These are phyloP conservation scores for Xenopus tropicalis DNA, from an alignment of 2,113 vertebrate genomes.

Conservation along the genomic window DNA sequence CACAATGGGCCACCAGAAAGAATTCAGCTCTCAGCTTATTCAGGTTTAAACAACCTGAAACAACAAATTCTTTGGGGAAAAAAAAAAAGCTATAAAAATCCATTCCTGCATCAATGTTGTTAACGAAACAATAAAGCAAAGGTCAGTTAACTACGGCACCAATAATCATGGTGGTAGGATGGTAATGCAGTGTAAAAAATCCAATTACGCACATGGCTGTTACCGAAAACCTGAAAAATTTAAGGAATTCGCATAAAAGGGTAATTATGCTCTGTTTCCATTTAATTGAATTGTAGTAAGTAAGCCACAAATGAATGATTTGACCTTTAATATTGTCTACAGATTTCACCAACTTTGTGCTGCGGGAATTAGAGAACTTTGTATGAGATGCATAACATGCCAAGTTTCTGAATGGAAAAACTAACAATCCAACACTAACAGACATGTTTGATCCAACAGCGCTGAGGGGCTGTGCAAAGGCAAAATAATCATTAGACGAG, in stretches of 20 bases:
- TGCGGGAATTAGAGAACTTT: not conserved
- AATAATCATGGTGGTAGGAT: slow-evolving; percentile 18
- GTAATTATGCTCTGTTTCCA: slow-evolving; percentile 5
- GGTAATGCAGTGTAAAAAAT: slow-evolving; percentile 27
- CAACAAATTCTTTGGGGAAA: not conserved
- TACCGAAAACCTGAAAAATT: slow-evolving; percentile 28
- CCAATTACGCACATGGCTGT: slow-evolving; percentile 28
- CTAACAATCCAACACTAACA: too few relatives aligned
- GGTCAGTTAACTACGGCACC: slow-evolving; percentile 15
- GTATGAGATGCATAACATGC: not conserved
- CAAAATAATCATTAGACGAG: too few relatives aligned
- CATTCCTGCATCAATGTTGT: not conserved
- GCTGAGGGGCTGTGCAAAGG: too few relatives aligned
- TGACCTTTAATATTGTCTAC: not conserved
- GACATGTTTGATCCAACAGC: too few relatives aligned
- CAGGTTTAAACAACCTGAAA: slow-evolving; percentile 16
- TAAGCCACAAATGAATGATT: not conserved
- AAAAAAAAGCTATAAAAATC: not conserved
- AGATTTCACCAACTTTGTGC: not conserved
- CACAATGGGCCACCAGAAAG: slow-evolving; percentile 23
- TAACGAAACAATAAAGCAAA: slow-evolving; percentile 27
- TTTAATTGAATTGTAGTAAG: slow-evolving; percentile 2
- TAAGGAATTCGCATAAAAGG: slow-evolving; percentile 18
- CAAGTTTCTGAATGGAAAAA: not conserved
- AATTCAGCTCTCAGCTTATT: not conserved